These are phyloP conservation scores for Bombyx huttoni DNA, from an alignment of 2,888 invertebrate species.

Conservation along the genomic window DNA sequence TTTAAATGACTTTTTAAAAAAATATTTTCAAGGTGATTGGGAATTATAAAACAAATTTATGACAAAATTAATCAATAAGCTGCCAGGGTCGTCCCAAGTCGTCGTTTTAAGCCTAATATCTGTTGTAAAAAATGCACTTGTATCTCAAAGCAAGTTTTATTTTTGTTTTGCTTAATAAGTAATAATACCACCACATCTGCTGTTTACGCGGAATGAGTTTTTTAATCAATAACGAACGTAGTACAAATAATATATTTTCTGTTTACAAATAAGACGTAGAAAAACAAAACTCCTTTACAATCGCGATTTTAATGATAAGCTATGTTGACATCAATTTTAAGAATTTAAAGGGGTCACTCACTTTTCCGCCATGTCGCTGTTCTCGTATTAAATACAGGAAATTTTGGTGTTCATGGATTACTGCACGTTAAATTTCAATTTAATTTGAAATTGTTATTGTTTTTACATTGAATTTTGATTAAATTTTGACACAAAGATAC, in stretches of 20 bases:
- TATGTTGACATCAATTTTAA: conserved; percentile 5
- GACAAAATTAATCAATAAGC: too few relatives aligned
- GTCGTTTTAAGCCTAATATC: too few relatives aligned
- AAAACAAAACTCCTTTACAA: conserved; percentile 8
- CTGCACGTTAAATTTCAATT: conserved; percentile 31
- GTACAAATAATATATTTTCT: conserved; percentile 1
- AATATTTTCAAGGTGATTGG: too few relatives aligned
- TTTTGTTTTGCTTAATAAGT: too few relatives aligned
- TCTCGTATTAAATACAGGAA: conserved; percentile 24
- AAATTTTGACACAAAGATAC: conserved; percentile 51
- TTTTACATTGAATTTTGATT: conserved; percentile 63
- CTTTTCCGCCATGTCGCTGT: conserved; percentile 57
- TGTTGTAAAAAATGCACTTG: too few relatives aligned
- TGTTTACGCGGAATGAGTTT: too few relatives aligned
- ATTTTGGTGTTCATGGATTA: conserved; percentile 42
- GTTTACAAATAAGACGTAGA: conserved; percentile 4
- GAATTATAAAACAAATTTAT: too few relatives aligned
- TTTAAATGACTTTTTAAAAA: too few relatives aligned
- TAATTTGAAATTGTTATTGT: conserved; percentile 40
- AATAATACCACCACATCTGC: too few relatives aligned
- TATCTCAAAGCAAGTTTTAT: too few relatives aligned
- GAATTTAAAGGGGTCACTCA: conserved; percentile 29
- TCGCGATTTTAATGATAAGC: conserved; percentile 31
- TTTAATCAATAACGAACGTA: not conserved
- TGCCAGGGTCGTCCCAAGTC: too few relatives aligned